phyloP scores from a whole-genome alignment of 2,888 invertebrate genomes.

The Agapetus fuscipes region DNA sequence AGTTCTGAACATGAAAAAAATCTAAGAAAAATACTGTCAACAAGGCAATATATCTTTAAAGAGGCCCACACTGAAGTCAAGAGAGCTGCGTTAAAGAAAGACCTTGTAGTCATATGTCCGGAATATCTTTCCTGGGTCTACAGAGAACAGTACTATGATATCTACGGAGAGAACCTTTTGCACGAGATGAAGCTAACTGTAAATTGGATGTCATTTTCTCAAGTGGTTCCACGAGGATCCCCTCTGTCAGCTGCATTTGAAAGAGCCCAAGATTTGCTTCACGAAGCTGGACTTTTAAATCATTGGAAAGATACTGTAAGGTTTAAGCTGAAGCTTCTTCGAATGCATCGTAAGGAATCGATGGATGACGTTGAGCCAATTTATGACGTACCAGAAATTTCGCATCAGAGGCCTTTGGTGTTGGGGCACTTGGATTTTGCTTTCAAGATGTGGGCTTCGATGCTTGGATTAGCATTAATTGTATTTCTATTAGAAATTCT shows the following conservation, averaged over 20 bases:
- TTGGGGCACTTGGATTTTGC: slow-evolving; percentile 2
- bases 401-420: neutral
- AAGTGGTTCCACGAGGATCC: slow-evolving; percentile 7
- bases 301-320: slow-evolving; percentile 7
- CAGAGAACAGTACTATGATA: neutral
- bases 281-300: slow-evolving; percentile 9
- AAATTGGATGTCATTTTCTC: slow-evolving; percentile 6
- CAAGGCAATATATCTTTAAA: slow-evolving; percentile 3
- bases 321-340: neutral
- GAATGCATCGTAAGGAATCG: neutral
- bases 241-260: slow-evolving; percentile 8
- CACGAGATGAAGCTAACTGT: slow-evolving; percentile 12
- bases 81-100: slow-evolving; percentile 1
- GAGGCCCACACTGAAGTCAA: neutral
- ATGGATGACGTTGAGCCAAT: neutral
- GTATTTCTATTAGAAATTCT: slow-evolving; percentile 5
- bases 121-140: slow-evolving; percentile 5
- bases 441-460: slow-evolving; percentile 3
- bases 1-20: neutral
- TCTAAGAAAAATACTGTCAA: slow-evolving; percentile 5
- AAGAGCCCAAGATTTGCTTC: slow-evolving; percentile 4
- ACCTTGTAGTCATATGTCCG: slow-evolving; percentile 8
- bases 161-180: slow-evolving; percentile 8
- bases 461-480: neutral
- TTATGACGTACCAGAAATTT: neutral